These are phyloP conservation scores for Choreutis nemorana DNA, from an alignment of 2,888 invertebrate species.

Conservation along the genomic window DNA sequence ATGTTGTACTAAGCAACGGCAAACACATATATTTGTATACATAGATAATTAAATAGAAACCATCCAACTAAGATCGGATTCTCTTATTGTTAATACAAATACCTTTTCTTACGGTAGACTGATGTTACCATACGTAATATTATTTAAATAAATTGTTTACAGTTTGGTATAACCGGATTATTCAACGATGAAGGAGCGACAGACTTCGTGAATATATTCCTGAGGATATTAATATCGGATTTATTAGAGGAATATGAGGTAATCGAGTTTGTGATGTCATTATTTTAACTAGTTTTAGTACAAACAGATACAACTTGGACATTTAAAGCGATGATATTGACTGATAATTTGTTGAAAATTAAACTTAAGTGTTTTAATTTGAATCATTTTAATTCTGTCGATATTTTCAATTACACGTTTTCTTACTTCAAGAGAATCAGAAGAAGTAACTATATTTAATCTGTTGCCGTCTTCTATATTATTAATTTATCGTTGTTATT, in stretches of 20 bases:
- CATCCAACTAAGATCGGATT: not conserved
- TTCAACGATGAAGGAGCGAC: slow-evolving; percentile 25
- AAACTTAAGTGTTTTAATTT: not conserved
- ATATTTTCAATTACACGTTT: no score
- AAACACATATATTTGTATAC: no score
- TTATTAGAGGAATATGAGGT: slow-evolving; percentile 28
- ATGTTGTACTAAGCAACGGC: not conserved
- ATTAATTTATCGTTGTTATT: no score
- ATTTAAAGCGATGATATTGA: slow-evolving; percentile 15
- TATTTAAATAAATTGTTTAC: slow-evolving; percentile 12
- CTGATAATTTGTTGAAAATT: not conserved
- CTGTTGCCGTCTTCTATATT: no score
- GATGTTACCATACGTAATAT: not conserved
- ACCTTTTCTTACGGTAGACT: not conserved
- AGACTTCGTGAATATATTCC: slow-evolving; percentile 28
- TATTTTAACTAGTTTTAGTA: not conserved
- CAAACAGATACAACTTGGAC: slow-evolving; percentile 11
- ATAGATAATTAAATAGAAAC: no score
- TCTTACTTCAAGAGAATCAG: not conserved
- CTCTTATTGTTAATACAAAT: not conserved
- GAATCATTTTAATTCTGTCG: no score
- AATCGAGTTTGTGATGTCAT: not conserved
- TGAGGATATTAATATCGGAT: slow-evolving; percentile 29
- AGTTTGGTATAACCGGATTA: slow-evolving; percentile 36
- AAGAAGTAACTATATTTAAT: no score